Evolutionary conservation across 2,797 vertebrate species (phyloP), one percentile per base, ranked within the genome.

Genomic region (Acomys russatus): DNA sequence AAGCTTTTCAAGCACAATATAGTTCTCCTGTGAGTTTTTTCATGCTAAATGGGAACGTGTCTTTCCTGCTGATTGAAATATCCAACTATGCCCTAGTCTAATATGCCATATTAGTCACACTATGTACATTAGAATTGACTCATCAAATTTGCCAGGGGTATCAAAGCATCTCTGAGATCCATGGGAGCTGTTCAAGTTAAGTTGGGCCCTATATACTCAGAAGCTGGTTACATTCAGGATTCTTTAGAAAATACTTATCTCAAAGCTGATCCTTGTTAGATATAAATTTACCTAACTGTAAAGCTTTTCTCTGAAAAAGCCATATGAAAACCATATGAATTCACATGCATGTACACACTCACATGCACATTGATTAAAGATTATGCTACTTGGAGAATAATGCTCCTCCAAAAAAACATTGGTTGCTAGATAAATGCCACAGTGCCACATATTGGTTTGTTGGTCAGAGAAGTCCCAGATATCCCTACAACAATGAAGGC

Each of bases 21-120:
- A 74, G 82, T 92, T 95, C 86, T 96, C 85, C 49, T 92, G 63
- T 94, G 88, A 93, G 74, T 76, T 91, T 93, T 92, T 95, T 95
- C 70, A 59, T 88, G 71, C 20, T 91, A 90, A 91, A 64, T 77
- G 51, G 15, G 56, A 91, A 90, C 59, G 51, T 56, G 15, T 88
- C 68, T 97, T 94, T 96, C 59, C 12, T 73, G 59, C n/a, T 70
- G 79, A 93, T 80, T 76, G 79, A 96, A 97, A 95, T 73, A 96
- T 59, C 88, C 74, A 91, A 93, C 93, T 87, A 85, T 89, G 49
- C 28, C 33, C 76, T 68, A 28, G 12, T 74, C 89, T 95, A 94
- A 89, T 11, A 95, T 92, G 44, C 79, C 49, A 14, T 77, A 88
- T 94, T 88, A 94, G 92, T 95, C 92, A 95, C 79, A 92, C 54